A percentile compares a stretch with the other conserved stretches of the same genome.
Conservation (phyloP, 1,140 invertebrate genomes). For the Cydia splendana region DNA sequence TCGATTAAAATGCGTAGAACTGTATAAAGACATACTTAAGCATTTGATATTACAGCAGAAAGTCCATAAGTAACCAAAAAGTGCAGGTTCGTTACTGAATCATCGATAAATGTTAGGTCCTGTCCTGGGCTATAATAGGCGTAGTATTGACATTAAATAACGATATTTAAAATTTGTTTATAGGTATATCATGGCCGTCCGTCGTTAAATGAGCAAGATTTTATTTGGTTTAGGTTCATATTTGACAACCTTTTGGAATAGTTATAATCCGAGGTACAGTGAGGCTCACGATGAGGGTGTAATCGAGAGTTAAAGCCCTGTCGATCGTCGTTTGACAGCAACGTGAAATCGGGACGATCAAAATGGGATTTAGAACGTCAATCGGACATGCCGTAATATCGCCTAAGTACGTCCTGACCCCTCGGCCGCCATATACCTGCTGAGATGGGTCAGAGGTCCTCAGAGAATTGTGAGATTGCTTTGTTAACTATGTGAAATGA, state of each 20-base stretch:
- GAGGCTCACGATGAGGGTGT: conserved; percentile 6
- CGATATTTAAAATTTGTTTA: too few species aligned
- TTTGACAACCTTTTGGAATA: conserved; percentile 14
- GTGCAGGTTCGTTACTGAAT: too few species aligned
- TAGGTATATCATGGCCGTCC: too few species aligned
- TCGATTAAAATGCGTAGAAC: background rate
- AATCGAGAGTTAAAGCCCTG: conserved; percentile 28
- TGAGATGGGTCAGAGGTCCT: conserved; percentile 29
- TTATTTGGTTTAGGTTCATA: background rate
- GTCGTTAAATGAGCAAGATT: too few species aligned
- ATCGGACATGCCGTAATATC: conserved; percentile 31
- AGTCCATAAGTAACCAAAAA: too few species aligned
- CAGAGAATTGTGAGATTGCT: conserved; percentile 26
- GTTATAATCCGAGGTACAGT: conserved; percentile 17
- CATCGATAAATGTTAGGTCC: too few species aligned
- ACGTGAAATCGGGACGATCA: conserved; percentile 25
- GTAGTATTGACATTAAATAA: too few species aligned
- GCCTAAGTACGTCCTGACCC: conserved; percentile 20
- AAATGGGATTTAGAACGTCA: conserved; percentile 29
- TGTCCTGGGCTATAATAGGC: too few species aligned
- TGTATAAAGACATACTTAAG: background rate
- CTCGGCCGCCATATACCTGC: conserved; percentile 15
- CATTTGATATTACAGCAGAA: background rate
- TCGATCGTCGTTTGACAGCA: conserved; percentile 28
- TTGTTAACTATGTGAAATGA: conserved; percentile 26